Conservation (phyloP, 2,888 invertebrate species). For the Callinectes sapidus region DNA sequence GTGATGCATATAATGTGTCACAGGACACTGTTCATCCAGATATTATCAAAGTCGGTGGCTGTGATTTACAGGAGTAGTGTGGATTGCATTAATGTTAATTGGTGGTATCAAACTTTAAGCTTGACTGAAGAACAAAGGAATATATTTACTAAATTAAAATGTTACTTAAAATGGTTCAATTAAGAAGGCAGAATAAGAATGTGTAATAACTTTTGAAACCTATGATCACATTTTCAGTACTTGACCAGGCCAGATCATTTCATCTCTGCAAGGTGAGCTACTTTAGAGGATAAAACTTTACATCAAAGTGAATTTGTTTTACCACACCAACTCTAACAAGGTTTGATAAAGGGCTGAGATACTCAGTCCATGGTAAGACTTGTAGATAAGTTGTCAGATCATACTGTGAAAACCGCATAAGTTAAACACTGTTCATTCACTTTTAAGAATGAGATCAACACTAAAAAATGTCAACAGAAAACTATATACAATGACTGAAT, state of each 20-base stretch:
- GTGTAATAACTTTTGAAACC: background rate
- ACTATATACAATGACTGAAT: slow-evolving; percentile 32
- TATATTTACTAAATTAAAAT: background rate
- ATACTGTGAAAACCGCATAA: slow-evolving; percentile 42
- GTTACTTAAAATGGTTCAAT: background rate
- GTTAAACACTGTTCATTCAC: slow-evolving; percentile 17
- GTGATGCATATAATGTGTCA: background rate
- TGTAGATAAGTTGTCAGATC: slow-evolving; percentile 10
- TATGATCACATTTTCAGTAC: background rate
- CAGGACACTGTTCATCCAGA: background rate
- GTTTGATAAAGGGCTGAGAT: background rate
- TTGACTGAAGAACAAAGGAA: background rate
- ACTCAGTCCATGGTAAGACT: background rate
- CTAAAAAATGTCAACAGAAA: slow-evolving; percentile 43
- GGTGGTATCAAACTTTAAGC: background rate
- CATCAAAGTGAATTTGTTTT: background rate
- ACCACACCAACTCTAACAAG: background rate
- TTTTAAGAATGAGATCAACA: slow-evolving; percentile 60
- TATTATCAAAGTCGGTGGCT: background rate
- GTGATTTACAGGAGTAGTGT: background rate
- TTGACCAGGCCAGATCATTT: background rate
- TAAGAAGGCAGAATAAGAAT: background rate
- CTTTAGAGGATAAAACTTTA: background rate
- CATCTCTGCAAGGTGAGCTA: background rate
- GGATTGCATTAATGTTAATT: background rate